These are phyloP conservation scores for Lampropteryx suffumata DNA, from an alignment of 2,888 invertebrate genomes.

Conservation along the genomic window DNA sequence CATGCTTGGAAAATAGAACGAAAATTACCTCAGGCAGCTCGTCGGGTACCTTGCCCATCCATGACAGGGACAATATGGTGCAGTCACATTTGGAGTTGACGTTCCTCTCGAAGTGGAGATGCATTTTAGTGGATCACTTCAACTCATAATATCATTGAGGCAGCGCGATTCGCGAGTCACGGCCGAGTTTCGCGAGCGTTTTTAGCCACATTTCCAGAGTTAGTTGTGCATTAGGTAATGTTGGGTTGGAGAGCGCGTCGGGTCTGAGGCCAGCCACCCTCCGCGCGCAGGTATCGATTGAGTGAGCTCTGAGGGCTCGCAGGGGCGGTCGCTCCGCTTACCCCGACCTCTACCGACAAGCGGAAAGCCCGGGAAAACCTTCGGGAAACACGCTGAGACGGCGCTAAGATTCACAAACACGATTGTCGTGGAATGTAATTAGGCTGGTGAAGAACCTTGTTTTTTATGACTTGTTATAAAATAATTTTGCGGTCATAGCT, in stretches of 20 bases:
- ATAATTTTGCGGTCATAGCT: neutral
- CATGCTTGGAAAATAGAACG: conserved; percentile 19
- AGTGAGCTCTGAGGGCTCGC: conserved; percentile 48
- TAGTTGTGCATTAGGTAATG: conserved; percentile 37
- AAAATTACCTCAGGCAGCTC: conserved; percentile 93
- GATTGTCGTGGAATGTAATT: conserved; percentile 21
- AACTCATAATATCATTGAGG: conserved; percentile 40
- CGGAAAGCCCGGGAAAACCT: conserved; percentile 57
- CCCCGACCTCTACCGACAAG: conserved; percentile 55
- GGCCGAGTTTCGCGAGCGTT: conserved; percentile 16
- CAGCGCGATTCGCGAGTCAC: conserved; percentile 35
- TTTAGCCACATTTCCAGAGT: conserved; percentile 49
- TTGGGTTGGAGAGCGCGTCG: conserved; percentile 46
- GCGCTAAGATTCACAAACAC: conserved; percentile 46
- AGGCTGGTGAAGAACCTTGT: conserved; percentile 4
- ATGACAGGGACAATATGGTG: conserved; percentile 95
- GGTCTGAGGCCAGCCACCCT: conserved; percentile 52
- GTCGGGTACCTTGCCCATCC: conserved; percentile 99
- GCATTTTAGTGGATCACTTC: conserved; percentile 85
- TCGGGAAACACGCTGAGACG: conserved; percentile 57
- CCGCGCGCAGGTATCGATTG: conserved; percentile 75
- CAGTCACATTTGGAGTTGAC: conserved; percentile 97
- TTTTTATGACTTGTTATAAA: neutral
- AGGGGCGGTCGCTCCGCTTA: conserved; percentile 48
- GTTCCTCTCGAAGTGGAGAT: conserved; percentile 97